Percentiles rank a stretch among this genome's conserved stretches.
Evolutionary conservation across 2,797 vertebrate genomes (phyloP).

Genomic region (Labeo calbasu): DNA sequence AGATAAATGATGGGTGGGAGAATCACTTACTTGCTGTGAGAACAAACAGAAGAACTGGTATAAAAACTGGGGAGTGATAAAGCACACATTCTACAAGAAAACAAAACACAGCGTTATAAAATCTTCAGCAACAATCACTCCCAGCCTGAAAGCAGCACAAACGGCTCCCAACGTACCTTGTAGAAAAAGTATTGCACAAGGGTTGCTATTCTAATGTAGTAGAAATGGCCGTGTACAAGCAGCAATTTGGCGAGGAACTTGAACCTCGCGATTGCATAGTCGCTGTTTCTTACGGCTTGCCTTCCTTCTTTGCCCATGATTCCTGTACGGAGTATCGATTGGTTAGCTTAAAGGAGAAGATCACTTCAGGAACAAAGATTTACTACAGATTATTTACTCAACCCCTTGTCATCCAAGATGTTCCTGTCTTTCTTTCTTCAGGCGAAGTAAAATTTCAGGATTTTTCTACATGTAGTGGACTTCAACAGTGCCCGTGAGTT

Average conservation of each 20-base stretch:
- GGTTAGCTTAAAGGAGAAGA: neutral
- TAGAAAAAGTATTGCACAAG: constrained; percentile 99
- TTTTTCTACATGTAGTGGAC: too few species aligned
- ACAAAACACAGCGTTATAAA: constrained; percentile 65
- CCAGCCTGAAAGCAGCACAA: neutral
- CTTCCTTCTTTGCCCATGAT: constrained; percentile 99
- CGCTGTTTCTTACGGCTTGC: constrained; percentile 98
- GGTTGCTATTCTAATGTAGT: constrained; percentile 98
- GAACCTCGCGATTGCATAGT: constrained; percentile 99
- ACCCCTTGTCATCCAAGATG: too few species aligned
- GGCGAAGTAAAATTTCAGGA: too few species aligned
- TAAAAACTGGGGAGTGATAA: constrained; percentile 99
- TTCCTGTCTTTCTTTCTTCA: too few species aligned
- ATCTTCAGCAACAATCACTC: constrained; percentile 13
- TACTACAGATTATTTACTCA: too few species aligned
- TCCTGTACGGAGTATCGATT: constrained; percentile 73
- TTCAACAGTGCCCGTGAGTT: too few species aligned
- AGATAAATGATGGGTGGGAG: neutral
- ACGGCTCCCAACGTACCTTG: constrained; percentile 82
- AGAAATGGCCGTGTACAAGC: constrained; percentile 98
- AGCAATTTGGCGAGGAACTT: constrained; percentile 96
- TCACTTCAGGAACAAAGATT: too few species aligned
- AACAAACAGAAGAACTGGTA: constrained; percentile 99
- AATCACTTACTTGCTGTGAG: constrained; percentile 98
- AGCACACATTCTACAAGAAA: constrained; percentile 98